A percentile compares a stretch with the other conserved stretches of the same genome.
Conservation (phyloP, 2,888 invertebrate genomes). For the Pyrgus malvae region DNA sequence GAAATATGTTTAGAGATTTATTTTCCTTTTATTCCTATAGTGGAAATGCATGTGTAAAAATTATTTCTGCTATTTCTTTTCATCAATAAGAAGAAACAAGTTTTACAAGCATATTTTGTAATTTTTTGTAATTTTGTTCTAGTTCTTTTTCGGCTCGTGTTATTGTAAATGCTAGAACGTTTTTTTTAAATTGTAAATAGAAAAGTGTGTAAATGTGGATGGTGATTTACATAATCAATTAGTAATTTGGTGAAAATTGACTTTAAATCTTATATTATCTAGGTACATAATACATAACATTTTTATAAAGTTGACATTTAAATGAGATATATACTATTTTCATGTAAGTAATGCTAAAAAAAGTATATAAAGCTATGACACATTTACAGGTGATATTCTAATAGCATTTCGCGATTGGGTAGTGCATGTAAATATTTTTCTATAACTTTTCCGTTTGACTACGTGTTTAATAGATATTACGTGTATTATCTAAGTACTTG, state of each 20-base stretch:
- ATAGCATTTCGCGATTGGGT: background rate
- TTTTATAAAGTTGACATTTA: background rate
- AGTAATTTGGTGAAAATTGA: conserved; percentile 44
- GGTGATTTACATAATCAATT: conserved; percentile 27
- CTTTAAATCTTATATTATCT: conserved; percentile 37
- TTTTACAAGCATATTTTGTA: too few relatives aligned
- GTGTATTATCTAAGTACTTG: background rate
- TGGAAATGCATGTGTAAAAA: too few relatives aligned
- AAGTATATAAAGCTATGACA: conserved; percentile 25
- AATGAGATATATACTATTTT: background rate
- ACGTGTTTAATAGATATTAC: background rate
- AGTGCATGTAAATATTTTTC: conserved; percentile 5
- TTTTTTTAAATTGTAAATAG: too few relatives aligned
- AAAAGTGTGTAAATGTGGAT: background rate
- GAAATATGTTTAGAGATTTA: too few relatives aligned
- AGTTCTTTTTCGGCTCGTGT: too few relatives aligned
- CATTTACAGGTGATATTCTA: conserved; percentile 13
- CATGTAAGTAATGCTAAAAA: conserved; percentile 14
- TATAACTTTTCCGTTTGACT: background rate
- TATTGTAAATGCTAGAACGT: too few relatives aligned
- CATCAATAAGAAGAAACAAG: too few relatives aligned
- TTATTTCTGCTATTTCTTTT: too few relatives aligned
- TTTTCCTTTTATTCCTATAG: too few relatives aligned
- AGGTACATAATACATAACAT: conserved; percentile 24
- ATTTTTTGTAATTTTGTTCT: too few relatives aligned